Percentiles rank a stretch among this genome's conserved stretches.
phyloP scores from a whole-genome alignment of 2,888 invertebrate species.

The Pteria penguin region DNA sequence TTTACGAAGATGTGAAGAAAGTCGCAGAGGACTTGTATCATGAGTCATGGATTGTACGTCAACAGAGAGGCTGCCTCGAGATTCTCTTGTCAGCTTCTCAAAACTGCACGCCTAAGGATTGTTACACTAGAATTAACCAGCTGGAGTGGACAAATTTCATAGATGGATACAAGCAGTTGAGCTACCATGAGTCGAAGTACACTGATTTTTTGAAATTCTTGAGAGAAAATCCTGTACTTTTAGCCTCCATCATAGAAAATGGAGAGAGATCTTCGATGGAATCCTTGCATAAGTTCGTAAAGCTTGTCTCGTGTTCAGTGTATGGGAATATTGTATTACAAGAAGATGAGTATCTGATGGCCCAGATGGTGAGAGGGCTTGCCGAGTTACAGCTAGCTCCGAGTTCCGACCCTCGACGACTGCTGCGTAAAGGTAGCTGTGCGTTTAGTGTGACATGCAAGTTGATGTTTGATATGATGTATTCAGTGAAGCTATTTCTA shows the following conservation, averaged over 20 bases:
- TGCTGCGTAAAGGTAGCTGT: slow-evolving; percentile 89
- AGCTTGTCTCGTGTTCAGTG: slow-evolving; percentile 65
- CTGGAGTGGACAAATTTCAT: slow-evolving; percentile 81
- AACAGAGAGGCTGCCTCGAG: slow-evolving; percentile 84
- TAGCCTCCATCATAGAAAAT: slow-evolving; percentile 85
- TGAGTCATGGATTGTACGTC: slow-evolving; percentile 92
- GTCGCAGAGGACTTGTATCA: slow-evolving; percentile 85
- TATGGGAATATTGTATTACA: slow-evolving; percentile 88
- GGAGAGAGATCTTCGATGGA: slow-evolving; percentile 82
- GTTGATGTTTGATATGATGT: slow-evolving; percentile 92
- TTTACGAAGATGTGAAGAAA: slow-evolving; percentile 78
- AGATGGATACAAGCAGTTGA: slow-evolving; percentile 86
- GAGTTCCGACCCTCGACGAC: slow-evolving; percentile 84
- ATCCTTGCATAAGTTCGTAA: slow-evolving; percentile 54
- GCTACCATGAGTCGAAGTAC: slow-evolving; percentile 88
- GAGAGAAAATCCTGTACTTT: slow-evolving; percentile 85
- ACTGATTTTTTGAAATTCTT: slow-evolving; percentile 86
- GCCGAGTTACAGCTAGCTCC: slow-evolving; percentile 87
- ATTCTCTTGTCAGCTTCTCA: slow-evolving; percentile 87
- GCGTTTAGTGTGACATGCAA: slow-evolving; percentile 93
- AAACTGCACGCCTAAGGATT: slow-evolving; percentile 88
- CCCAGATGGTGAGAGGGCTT: slow-evolving; percentile 80
- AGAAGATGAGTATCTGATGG: slow-evolving; percentile 85
- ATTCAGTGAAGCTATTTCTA: slow-evolving; percentile 94
- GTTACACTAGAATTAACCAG: slow-evolving; percentile 84